Conservation (phyloP, 92 coral and sea anemone species). For the Palythoa heliodiscus region DNA sequence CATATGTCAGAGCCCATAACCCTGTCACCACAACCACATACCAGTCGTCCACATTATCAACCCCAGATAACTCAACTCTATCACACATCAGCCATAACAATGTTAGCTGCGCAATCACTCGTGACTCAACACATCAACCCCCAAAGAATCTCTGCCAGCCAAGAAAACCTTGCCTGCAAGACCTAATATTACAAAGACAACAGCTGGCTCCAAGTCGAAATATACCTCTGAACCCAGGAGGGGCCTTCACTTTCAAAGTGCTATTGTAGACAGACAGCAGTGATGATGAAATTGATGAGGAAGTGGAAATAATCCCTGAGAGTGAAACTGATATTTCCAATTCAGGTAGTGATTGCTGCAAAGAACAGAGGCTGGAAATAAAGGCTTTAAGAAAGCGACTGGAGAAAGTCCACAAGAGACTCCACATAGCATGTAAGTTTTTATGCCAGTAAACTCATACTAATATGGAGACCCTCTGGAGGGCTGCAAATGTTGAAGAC, state of each 20-base stretch:
- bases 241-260: slow-evolving; percentile 32
- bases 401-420: slow-evolving; percentile 41
- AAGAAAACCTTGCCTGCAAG: slow-evolving; percentile 49
- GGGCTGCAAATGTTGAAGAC: not conserved
- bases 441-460: slow-evolving; percentile 1
- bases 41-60: not conserved
- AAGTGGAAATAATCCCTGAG: slow-evolving; percentile 44
- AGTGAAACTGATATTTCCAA: slow-evolving; percentile 16
- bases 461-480: not conserved
- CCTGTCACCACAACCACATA: not conserved
- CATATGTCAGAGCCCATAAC: not conserved
- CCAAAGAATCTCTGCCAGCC: slow-evolving; percentile 47
- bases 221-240: slow-evolving; percentile 22
- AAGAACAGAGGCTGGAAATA: slow-evolving; percentile 50
- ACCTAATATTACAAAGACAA: not conserved
- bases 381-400: slow-evolving; percentile 49
- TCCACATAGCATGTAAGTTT: slow-evolving; percentile 42
- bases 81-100: not conserved
- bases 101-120: not conserved
- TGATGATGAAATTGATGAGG: slow-evolving; percentile 38
- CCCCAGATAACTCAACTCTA: not conserved
- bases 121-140: slow-evolving; percentile 51
- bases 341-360: slow-evolving; percentile 46
- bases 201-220: slow-evolving; percentile 31
- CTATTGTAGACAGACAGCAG: slow-evolving; percentile 30